A percentile compares a stretch with the other conserved stretches of the same genome.
These are phyloP conservation scores for Drosophila helvetica DNA, from an alignment of 2,888 invertebrate genomes.

Conservation along the genomic window DNA sequence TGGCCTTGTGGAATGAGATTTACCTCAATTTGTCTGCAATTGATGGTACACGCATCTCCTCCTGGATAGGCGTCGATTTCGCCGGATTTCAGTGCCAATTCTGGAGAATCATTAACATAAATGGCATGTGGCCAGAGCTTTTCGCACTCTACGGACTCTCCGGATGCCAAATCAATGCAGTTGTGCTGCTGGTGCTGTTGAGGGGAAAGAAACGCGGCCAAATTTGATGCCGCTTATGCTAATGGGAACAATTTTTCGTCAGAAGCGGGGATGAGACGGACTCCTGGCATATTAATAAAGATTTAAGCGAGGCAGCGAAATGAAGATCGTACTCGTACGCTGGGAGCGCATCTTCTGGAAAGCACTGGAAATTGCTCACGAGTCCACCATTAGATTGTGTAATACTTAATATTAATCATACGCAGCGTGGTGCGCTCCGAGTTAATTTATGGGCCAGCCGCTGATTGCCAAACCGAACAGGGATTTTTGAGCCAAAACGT, in stretches of 20 bases:
- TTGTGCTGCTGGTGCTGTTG: conserved; percentile 27
- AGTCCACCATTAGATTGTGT: conserved; percentile 68
- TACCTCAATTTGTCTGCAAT: neutral
- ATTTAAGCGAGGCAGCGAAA: conserved; percentile 63
- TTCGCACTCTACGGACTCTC: conserved; percentile 18
- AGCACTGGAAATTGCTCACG: conserved; percentile 65
- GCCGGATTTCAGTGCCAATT: conserved; percentile 53
- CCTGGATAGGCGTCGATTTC: neutral
- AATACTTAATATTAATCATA: conserved; percentile 75
- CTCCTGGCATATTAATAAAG: conserved; percentile 74
- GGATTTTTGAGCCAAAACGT: conserved; percentile 51
- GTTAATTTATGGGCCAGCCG: conserved; percentile 60
- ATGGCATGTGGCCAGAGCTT: conserved; percentile 53
- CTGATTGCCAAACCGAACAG: conserved; percentile 58
- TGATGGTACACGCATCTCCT: neutral
- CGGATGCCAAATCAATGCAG: conserved; percentile 65
- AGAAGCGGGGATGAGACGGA: conserved; percentile 35
- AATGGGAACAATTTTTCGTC: conserved; percentile 67
- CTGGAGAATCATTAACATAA: conserved; percentile 68
- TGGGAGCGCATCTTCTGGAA: conserved; percentile 32
- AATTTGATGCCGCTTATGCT: conserved; percentile 68
- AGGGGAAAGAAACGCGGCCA: conserved; percentile 45
- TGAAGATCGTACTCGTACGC: conserved; percentile 46
- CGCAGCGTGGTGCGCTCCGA: conserved; percentile 51
- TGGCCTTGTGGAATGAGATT: too few relatives aligned